These are phyloP conservation scores for Thunnus albacares DNA, from an alignment of 2,797 vertebrate genomes.

Conservation along the genomic window DNA sequence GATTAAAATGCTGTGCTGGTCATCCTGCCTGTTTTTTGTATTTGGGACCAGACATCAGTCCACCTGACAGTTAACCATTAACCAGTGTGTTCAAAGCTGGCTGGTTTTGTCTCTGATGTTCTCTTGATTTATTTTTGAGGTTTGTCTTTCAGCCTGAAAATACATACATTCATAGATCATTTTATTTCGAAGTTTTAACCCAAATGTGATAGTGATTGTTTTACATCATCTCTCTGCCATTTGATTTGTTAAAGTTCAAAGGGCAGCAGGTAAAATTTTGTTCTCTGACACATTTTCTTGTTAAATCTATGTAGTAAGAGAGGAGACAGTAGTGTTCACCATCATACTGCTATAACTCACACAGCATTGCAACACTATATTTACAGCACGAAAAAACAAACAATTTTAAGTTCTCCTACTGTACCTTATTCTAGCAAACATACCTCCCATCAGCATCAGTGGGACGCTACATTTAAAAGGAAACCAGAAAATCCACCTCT, in stretches of 20 bases:
- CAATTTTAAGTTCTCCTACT: not conserved
- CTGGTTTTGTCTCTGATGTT: slow-evolving; percentile 41
- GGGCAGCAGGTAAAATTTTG: too few relatives aligned
- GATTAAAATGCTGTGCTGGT: slow-evolving; percentile 41
- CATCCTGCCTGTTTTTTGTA: slow-evolving; percentile 57
- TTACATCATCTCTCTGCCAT: too few relatives aligned
- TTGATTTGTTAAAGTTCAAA: too few relatives aligned
- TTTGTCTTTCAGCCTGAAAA: slow-evolving; percentile 35
- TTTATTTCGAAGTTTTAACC: not conserved
- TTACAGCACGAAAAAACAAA: slow-evolving; percentile 13
- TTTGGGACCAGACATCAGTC: slow-evolving; percentile 77
- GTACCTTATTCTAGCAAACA: not conserved
- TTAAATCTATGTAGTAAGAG: too few relatives aligned
- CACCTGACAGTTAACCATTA: slow-evolving; percentile 85
- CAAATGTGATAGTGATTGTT: not conserved
- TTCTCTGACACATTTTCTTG: too few relatives aligned
- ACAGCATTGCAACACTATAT: not conserved
- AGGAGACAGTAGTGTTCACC: not conserved
- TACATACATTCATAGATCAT: slow-evolving; percentile 4
- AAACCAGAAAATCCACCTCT: slow-evolving; percentile 16
- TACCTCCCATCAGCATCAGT: not conserved
- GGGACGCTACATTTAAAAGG: not conserved
- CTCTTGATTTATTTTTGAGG: slow-evolving; percentile 47
- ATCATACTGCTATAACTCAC: not conserved
- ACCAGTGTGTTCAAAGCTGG: slow-evolving; percentile 67